A percentile compares a stretch with the other conserved stretches of the same genome.
Evolutionary conservation across 1,140 invertebrate genomes (phyloP).

Genomic region (Colletes gigas): DNA sequence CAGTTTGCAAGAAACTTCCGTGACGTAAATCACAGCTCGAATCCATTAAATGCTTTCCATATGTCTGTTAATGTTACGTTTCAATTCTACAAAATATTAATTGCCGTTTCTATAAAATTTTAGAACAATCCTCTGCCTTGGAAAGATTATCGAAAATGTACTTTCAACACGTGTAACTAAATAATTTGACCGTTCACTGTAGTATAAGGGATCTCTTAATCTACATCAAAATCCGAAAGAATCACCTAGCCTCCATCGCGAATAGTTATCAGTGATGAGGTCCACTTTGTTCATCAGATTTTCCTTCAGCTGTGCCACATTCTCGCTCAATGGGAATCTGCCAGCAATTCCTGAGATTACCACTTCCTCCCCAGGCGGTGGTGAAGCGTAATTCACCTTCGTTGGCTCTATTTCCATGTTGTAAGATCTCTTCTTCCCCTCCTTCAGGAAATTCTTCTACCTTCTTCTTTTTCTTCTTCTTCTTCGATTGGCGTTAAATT

Average conservation of each 20-base stretch:
- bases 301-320: slow-evolving; percentile 89
- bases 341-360: slow-evolving; percentile 92
- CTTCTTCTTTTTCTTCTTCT: not conserved
- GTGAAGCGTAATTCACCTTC: not conserved
- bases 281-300: slow-evolving; percentile 90
- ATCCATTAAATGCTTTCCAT: too few relatives aligned
- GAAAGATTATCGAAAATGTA: too few relatives aligned
- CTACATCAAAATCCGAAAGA: slow-evolving; percentile 20
- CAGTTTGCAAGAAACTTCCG: too few relatives aligned
- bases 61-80: too few relatives aligned
- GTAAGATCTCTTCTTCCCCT: not conserved
- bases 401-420: not conserved
- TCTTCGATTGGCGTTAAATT: not conserved
- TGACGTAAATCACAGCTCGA: too few relatives aligned
- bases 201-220: too few relatives aligned
- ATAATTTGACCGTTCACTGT: too few relatives aligned
- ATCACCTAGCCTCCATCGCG: slow-evolving; percentile 87
- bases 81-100: too few relatives aligned
- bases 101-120: too few relatives aligned
- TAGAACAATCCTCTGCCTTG: too few relatives aligned
- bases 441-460: not conserved
- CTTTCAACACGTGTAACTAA: too few relatives aligned
- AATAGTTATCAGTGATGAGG: slow-evolving; percentile 88
- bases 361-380: slow-evolving; percentile 87
- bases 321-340: slow-evolving; percentile 92